Percentiles rank a stretch among this genome's conserved stretches.
Conservation (phyloP, 1,140 invertebrate genomes). For the Heliconius congener region DNA sequence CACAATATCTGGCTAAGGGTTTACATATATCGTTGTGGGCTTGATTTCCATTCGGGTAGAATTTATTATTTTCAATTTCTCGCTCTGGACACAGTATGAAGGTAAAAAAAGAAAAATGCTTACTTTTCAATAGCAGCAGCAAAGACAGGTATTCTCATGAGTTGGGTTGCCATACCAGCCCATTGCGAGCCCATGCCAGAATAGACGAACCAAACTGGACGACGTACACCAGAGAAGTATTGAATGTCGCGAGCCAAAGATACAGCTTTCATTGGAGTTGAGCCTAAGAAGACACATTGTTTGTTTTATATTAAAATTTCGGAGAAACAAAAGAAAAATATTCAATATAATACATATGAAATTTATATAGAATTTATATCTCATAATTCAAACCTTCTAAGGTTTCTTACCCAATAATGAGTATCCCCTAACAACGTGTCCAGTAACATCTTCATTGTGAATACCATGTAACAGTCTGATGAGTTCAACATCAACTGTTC, state of each 20-base stretch:
- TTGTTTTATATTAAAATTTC: too few relatives aligned
- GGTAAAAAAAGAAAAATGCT: slow-evolving; percentile 28
- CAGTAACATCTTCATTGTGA: slow-evolving; percentile 80
- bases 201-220: slow-evolving; percentile 93
- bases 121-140: slow-evolving; percentile 86
- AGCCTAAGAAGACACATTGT: slow-evolving; percentile 56
- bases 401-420: slow-evolving; percentile 74
- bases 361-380: neutral
- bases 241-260: slow-evolving; percentile 77
- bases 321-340: neutral
- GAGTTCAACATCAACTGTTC: slow-evolving; percentile 82
- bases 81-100: too few relatives aligned
- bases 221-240: slow-evolving; percentile 83
- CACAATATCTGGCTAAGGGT: too few relatives aligned
- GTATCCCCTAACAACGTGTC: slow-evolving; percentile 83
- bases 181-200: slow-evolving; percentile 96
- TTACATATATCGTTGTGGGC: too few relatives aligned
- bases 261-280: slow-evolving; percentile 66
- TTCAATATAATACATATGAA: neutral
- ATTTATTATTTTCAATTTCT: too few relatives aligned
- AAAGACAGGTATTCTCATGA: slow-evolving; percentile 87
- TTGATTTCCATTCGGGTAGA: too few relatives aligned
- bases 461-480: slow-evolving; percentile 82
- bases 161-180: slow-evolving; percentile 88
- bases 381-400: neutral